A percentile compares a stretch with the other conserved stretches of the same genome.
Conservation (phyloP, 2,888 invertebrate species). For the Notocelia uddmanniana region DNA sequence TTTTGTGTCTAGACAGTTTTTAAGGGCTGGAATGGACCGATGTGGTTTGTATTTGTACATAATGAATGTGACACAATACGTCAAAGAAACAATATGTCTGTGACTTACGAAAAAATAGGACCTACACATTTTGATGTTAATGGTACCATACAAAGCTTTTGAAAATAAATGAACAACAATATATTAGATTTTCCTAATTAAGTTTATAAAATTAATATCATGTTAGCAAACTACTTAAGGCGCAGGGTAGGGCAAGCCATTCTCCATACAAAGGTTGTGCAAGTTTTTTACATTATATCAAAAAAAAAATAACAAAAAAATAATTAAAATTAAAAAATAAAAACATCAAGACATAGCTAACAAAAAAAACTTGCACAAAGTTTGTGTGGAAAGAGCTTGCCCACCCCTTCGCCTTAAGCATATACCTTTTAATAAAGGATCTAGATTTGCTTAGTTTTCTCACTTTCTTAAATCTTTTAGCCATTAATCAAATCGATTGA, state of each 20-base stretch:
- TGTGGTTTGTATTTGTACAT: slow-evolving; percentile 21
- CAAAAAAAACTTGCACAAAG: too few relatives aligned
- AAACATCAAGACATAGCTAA: too few relatives aligned
- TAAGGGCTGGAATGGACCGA: slow-evolving; percentile 27
- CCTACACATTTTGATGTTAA: background rate
- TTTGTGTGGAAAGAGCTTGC: too few relatives aligned
- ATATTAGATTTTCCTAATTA: too few relatives aligned
- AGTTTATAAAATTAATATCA: background rate
- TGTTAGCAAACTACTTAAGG: background rate
- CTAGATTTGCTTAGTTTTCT: background rate
- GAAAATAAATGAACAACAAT: too few relatives aligned
- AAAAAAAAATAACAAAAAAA: too few relatives aligned
- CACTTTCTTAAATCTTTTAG: background rate
- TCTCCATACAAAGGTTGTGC: too few relatives aligned
- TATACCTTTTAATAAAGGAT: background rate
- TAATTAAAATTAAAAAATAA: too few relatives aligned
- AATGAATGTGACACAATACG: slow-evolving; percentile 15
- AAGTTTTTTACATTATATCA: too few relatives aligned
- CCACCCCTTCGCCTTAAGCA: too few relatives aligned
- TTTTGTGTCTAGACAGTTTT: slow-evolving; percentile 42
- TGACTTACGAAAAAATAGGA: background rate
- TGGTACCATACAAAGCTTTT: background rate
- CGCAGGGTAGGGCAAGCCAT: too few relatives aligned
- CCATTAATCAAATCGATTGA: background rate
- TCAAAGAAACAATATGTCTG: background rate